Base-by-base conservation (phyloP, 2,113 vertebrate species). In the Triplophysa rosa region DNA sequence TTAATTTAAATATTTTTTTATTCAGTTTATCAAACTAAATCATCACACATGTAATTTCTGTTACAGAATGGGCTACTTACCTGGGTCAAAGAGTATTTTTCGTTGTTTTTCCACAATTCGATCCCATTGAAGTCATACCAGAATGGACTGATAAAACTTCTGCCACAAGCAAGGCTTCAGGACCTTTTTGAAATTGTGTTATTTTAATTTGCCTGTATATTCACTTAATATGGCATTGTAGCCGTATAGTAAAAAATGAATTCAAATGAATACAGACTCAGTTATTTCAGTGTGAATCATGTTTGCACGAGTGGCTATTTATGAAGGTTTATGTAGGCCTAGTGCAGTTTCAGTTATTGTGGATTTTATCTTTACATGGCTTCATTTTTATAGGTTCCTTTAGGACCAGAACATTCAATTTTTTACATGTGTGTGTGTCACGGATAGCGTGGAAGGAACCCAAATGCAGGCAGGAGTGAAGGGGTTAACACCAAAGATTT, bases 71-170 rank as follows among this genome's bases (percentile, higher is more conserved):
- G 62, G 49, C 92, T 79, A 98, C 96, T 0, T 90, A 89, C 80
- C 93, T 95, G 90, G 96, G 96, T 81, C 96, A 98, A 94, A 92
- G 95, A 90, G 84, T 98, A 88, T 98, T 96, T 85, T 98, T 94
- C 17, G 96, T 98, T 84, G 95, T 98, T 82, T 97, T 96, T 87
- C 96, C 97, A 72, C 95, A 98, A 87, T 78, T 92, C 3, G 91
- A 89, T 42, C 87, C 89, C 1, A 90, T 91, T 0, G 93, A 95
- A 86, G 91, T 91, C 8, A 91, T 88, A 1, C 79, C 84, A 77
- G 89, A 90, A 69, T 86, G 87, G 90, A 90, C 86, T 58, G 88
- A 89, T 58, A 85, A 75, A 17, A 83, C 90, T 13, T 89, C 90
- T n/a, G 68, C 81, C 78, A 82, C 83, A 73, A 85, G 87, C 87